A percentile compares a stretch with the other conserved stretches of the same genome.
phyloP scores from a whole-genome alignment of 2,888 invertebrate species.

The Patella ulyssiponensis region DNA sequence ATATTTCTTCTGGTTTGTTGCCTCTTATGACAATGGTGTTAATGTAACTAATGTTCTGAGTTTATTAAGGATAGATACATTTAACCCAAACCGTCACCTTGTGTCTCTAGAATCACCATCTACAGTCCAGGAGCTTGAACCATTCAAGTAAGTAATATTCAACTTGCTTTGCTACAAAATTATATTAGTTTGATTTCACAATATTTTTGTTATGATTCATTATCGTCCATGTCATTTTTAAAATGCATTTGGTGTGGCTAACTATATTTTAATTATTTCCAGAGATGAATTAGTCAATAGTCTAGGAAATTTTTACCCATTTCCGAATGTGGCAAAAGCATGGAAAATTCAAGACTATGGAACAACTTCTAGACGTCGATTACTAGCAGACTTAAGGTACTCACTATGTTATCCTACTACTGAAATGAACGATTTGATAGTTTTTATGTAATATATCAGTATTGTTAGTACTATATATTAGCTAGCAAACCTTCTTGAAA shows the following conservation, averaged over 20 bases:
- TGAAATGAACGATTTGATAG: too few relatives aligned
- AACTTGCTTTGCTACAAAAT: not conserved
- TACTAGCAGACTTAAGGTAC: not conserved
- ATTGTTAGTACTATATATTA: too few relatives aligned
- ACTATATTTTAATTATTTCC: too few relatives aligned
- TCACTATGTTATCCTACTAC: too few relatives aligned
- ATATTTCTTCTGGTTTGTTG: slow-evolving; percentile 1
- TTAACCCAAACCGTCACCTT: not conserved
- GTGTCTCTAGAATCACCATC: not conserved
- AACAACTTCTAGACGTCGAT: not conserved
- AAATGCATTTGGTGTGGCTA: too few relatives aligned
- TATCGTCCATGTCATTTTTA: too few relatives aligned
- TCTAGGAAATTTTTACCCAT: too few relatives aligned
- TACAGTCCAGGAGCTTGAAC: not conserved
- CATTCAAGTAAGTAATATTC: not conserved
- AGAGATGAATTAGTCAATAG: too few relatives aligned
- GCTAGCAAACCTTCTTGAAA: too few relatives aligned
- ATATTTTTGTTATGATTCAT: too few relatives aligned
- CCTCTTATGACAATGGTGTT: not conserved
- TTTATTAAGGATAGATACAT: not conserved
- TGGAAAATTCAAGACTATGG: not conserved
- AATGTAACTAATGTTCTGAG: not conserved
- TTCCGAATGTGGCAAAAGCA: not conserved
- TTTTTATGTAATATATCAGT: too few relatives aligned
- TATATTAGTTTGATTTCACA: too few relatives aligned